Conservation (phyloP, 2,888 invertebrate species). For the Nemoura dubitans region DNA sequence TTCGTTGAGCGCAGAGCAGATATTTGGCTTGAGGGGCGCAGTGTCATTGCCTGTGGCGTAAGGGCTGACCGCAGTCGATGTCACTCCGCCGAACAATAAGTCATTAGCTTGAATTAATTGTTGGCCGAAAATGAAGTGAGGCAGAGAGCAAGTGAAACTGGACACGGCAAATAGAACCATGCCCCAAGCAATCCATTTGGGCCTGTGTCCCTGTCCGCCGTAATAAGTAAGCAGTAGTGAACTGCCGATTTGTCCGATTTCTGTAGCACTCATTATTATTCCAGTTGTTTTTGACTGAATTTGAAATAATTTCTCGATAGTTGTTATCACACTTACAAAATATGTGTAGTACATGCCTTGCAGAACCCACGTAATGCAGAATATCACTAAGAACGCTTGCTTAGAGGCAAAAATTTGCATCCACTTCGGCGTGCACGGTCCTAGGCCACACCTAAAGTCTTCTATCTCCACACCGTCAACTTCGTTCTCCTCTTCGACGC, state of each 20-base stretch:
- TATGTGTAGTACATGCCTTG: conserved; percentile 93
- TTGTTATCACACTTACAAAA: conserved; percentile 92
- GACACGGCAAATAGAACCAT: conserved; percentile 89
- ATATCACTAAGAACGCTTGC: conserved; percentile 87
- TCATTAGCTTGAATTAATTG: conserved; percentile 70
- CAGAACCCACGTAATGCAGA: conserved; percentile 85
- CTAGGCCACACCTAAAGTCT: conserved; percentile 79
- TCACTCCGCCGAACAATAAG: conserved; percentile 58
- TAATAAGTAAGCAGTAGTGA: conserved; percentile 87
- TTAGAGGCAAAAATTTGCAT: conserved; percentile 81
- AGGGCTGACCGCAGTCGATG: conserved; percentile 54
- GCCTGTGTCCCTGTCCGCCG: conserved; percentile 90
- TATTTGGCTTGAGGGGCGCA: conserved; percentile 51
- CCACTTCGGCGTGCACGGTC: conserved; percentile 79
- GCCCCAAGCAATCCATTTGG: conserved; percentile 93
- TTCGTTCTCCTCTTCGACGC: background rate
- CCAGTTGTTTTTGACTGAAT: conserved; percentile 90
- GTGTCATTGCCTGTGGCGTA: conserved; percentile 54
- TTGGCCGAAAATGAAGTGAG: conserved; percentile 86
- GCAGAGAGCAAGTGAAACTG: conserved; percentile 85
- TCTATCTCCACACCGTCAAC: conserved; percentile 58
- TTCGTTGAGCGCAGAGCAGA: conserved; percentile 49
- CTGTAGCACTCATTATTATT: conserved; percentile 87
- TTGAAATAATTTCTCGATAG: conserved; percentile 91
- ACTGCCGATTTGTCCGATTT: conserved; percentile 92